These are phyloP conservation scores for Stegastes partitus DNA, from an alignment of 2,113 vertebrate genomes.

Conservation along the genomic window DNA sequence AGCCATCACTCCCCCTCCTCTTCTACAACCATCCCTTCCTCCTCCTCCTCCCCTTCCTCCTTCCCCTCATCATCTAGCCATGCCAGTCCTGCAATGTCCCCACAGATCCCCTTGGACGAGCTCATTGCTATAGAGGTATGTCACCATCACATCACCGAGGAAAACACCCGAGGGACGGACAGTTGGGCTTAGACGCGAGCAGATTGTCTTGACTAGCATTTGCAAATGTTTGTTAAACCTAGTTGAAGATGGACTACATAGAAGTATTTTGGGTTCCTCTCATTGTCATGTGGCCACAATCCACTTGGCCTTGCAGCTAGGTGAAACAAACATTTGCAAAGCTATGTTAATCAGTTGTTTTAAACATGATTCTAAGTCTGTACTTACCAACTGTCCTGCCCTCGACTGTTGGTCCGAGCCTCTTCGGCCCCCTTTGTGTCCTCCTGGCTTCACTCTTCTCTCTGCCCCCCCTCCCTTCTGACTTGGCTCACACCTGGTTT, in stretches of 20 bases:
- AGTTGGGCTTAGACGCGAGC: background rate
- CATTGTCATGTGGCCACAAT: no score
- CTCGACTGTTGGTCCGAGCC: slow-evolving; percentile 35
- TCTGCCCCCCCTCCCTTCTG: slow-evolving; percentile 68
- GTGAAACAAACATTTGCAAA: slow-evolving; percentile 16
- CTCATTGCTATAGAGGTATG: slow-evolving; percentile 96
- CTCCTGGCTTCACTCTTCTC: slow-evolving; percentile 61
- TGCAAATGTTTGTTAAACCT: slow-evolving; percentile 3
- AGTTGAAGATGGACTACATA: no score
- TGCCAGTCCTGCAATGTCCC: slow-evolving; percentile 96
- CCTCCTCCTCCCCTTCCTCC: slow-evolving; percentile 83
- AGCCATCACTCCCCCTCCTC: slow-evolving; percentile 95
- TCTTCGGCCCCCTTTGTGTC: slow-evolving; percentile 17
- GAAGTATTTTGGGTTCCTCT: no score
- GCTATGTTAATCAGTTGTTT: no score
- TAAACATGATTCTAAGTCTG: slow-evolving; percentile 24
- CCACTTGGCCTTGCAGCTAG: background rate
- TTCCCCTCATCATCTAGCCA: slow-evolving; percentile 96
- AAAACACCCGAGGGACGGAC: slow-evolving; percentile 35
- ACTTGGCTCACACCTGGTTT: slow-evolving; percentile 85
- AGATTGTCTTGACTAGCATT: background rate
- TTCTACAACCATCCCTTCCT: slow-evolving; percentile 83
- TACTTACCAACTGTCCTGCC: slow-evolving; percentile 21
- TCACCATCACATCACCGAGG: slow-evolving; percentile 66
- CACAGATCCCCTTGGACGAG: slow-evolving; percentile 95